Conservation (phyloP, 1,140 invertebrate genomes). For the Eurosta solidaginis region DNA sequence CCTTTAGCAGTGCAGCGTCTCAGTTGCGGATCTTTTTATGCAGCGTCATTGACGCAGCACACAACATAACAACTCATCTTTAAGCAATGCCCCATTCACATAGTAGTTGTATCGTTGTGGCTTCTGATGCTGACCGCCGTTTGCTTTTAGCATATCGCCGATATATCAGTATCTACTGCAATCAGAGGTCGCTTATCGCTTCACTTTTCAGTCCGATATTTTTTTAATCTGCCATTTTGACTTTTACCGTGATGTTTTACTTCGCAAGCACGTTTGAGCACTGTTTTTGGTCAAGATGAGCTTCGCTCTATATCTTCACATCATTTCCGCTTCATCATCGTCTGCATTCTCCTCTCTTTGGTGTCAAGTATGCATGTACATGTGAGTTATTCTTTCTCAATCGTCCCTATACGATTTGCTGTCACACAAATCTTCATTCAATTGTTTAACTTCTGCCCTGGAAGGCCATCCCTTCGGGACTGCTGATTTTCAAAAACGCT, state of each 20-base stretch:
- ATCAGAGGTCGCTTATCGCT: constrained; percentile 7
- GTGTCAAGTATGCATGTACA: neutral
- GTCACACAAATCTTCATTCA: too few relatives aligned
- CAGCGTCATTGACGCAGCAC: neutral
- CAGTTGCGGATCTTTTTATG: neutral
- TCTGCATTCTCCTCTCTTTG: neutral
- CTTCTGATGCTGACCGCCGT: too few relatives aligned
- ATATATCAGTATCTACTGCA: neutral
- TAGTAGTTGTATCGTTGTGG: too few relatives aligned
- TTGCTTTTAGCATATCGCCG: too few relatives aligned
- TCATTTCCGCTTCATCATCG: constrained; percentile 21
- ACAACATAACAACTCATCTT: constrained; percentile 12
- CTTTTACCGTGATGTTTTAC: neutral
- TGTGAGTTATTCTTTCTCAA: too few relatives aligned
- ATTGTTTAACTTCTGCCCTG: too few relatives aligned
- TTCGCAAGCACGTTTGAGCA: neutral
- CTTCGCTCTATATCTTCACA: neutral
- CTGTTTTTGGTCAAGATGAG: neutral
- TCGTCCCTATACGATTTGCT: too few relatives aligned
- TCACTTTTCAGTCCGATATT: constrained; percentile 6
- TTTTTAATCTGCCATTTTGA: constrained; percentile 4
- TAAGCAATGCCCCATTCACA: neutral
- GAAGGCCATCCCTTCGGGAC: too few relatives aligned
- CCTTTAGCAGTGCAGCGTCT: too few relatives aligned
- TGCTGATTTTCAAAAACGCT: too few relatives aligned